Base-by-base conservation (phyloP, 64 coral and sea anemone genomes). In the Montipora cactus region DNA sequence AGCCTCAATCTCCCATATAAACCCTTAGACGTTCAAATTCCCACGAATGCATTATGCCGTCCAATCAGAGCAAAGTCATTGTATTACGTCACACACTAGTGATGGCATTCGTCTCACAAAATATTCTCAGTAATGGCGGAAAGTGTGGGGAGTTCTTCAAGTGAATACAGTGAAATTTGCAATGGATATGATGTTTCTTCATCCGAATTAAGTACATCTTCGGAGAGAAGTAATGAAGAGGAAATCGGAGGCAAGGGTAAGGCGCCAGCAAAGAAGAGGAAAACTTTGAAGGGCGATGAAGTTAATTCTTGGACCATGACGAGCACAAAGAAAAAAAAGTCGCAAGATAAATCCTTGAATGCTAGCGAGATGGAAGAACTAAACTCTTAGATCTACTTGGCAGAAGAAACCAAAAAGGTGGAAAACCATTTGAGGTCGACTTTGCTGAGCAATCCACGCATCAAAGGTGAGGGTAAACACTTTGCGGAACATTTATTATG, bases 401-500 rank as follows among this genome's bases (percentile, higher is more conserved):
- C 73, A 75, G 25, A 75, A 75, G 73, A 75, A 75, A 25, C 73
- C 22, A 75, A 13, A 44, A 75, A 75, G 23, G 73, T 75, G 73
- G 73, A 75, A 10, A 28, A 75, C 22, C 25, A 75, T 45, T 45
- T 75, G 22, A 44, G 73, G 23, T 44, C 10, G 28, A 75, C 37
- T 75, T 45, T 75, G 73, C 73, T 75, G 37, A 45, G 28, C 23
- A 28, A 75, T 75, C 5, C 73, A 75, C 7, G 69, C 18, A 72
- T 72, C 69, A 72, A 72, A 23, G 69, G 19, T 72, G 69, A 72
- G 3, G 6, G 69, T 22, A 72, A 72, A 23, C 69, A 20, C 14
- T 72, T 72, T 72, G 69, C 20, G 21, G 69, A 72, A 72, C 69
- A 72, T 72, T 72, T 72, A 72, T 23, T 72, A 72, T 72, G 69